Conservation (phyloP, 2,888 invertebrate genomes). For the Taenaris catops region DNA sequence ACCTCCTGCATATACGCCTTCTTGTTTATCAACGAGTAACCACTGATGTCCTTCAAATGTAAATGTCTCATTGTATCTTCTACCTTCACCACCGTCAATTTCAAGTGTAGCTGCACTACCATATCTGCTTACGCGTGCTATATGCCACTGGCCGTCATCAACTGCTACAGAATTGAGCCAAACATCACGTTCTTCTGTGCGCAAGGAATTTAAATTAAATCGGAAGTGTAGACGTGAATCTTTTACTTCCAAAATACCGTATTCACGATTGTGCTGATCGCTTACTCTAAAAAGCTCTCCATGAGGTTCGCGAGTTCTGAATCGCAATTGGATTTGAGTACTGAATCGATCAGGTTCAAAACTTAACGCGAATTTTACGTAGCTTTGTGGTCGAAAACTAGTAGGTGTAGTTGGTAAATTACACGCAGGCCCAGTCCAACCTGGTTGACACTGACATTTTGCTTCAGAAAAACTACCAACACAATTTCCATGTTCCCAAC, state of each 20-base stretch:
- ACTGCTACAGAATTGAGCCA: constrained; percentile 94
- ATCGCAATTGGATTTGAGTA: constrained; percentile 95
- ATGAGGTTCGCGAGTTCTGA: constrained; percentile 95
- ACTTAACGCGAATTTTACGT: constrained; percentile 97
- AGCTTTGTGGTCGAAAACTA: constrained; percentile 95
- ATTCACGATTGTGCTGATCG: constrained; percentile 96
- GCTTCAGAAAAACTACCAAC: constrained; percentile 94
- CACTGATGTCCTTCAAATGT: constrained; percentile 94
- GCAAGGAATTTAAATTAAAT: constrained; percentile 94
- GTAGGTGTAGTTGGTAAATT: constrained; percentile 92
- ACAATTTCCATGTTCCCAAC: constrained; percentile 97
- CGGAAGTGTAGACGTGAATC: constrained; percentile 94
- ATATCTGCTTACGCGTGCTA: constrained; percentile 93
- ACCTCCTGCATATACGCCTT: constrained; percentile 97
- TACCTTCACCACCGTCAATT: constrained; percentile 96
- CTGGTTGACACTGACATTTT: constrained; percentile 96
- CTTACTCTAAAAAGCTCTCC: constrained; percentile 97
- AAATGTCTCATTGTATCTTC: constrained; percentile 95
- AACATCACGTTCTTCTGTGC: constrained; percentile 94
- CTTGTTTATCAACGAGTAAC: constrained; percentile 95
- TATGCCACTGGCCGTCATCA: constrained; percentile 98
- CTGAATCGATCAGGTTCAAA: constrained; percentile 96
- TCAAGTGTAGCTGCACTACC: constrained; percentile 96
- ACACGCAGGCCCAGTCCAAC: constrained; percentile 95
- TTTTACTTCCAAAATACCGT: constrained; percentile 94